These are phyloP conservation scores for Myiotriccus ornatus DNA, from an alignment of 2,797 vertebrate genomes.

Conservation along the genomic window DNA sequence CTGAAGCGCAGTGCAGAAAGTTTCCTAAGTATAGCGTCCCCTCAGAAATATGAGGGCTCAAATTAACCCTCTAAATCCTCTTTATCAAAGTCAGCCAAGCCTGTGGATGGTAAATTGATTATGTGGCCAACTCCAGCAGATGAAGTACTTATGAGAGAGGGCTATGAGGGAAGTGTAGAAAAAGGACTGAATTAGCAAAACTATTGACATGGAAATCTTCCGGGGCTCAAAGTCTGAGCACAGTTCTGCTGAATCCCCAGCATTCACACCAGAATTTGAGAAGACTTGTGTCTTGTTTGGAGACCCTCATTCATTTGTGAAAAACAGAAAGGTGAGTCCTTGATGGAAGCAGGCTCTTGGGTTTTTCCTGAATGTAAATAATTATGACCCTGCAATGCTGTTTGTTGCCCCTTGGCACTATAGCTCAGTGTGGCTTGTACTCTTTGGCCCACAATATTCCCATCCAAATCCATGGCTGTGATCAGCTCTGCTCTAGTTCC, in stretches of 20 bases:
- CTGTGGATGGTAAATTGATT: conserved; percentile 48
- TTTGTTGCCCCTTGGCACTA: neutral
- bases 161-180: neutral
- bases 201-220: neutral
- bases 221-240: neutral
- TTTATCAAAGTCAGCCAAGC: conserved; percentile 62
- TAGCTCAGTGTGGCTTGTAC: neutral
- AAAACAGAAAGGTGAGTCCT: neutral
- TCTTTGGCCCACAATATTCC: neutral
- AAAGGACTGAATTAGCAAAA: conserved; percentile 26
- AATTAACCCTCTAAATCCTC: conserved; percentile 64
- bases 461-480: neutral
- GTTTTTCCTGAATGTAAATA: neutral
- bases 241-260: neutral
- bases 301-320: neutral
- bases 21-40: conserved; percentile 58
- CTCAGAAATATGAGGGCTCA: conserved; percentile 60
- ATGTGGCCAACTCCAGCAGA: neutral
- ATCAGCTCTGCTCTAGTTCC: neutral
- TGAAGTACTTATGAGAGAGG: conserved; percentile 18
- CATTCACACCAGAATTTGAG: neutral
- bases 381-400: neutral
- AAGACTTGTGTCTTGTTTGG: neutral
- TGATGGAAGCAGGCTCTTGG: neutral
- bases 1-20: conserved; percentile 30